Evolutionary conservation across 1,140 invertebrate species (phyloP).

Genomic region (Arctopsyche grandis): DNA sequence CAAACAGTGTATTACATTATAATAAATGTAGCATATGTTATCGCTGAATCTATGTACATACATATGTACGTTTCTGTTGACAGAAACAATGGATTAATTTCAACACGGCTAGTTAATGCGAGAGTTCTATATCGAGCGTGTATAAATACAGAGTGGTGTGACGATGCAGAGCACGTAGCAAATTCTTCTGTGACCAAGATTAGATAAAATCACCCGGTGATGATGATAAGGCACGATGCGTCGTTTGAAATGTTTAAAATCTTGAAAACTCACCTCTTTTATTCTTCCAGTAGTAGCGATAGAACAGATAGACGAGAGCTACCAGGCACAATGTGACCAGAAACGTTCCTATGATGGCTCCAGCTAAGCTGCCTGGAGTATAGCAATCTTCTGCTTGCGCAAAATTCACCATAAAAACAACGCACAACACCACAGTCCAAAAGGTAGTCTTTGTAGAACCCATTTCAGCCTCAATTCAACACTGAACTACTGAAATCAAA

Average conservation of each 20-base stretch:
- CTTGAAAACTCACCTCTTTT: slow-evolving; percentile 46
- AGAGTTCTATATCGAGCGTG: no score
- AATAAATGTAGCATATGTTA: no score
- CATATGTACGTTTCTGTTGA: no score
- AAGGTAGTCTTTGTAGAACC: not conserved
- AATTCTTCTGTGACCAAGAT: not conserved
- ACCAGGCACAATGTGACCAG: slow-evolving; percentile 40
- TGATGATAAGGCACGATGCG: not conserved
- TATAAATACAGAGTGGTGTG: no score
- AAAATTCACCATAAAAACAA: not conserved
- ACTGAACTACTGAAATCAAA: not conserved
- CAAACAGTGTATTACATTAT: no score
- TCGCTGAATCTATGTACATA: no score
- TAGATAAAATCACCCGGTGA: not conserved
- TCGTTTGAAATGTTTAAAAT: not conserved
- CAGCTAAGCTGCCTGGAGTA: slow-evolving; percentile 46
- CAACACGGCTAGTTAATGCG: no score
- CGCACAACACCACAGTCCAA: slow-evolving; percentile 12
- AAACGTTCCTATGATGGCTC: slow-evolving; percentile 49
- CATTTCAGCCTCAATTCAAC: not conserved
- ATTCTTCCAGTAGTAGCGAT: slow-evolving; percentile 50
- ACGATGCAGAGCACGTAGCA: no score
- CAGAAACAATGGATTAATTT: no score
- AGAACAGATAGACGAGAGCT: slow-evolving; percentile 43
- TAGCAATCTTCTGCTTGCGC: slow-evolving; percentile 31